Evolutionary conservation across 2,797 vertebrate genomes (phyloP).

Genomic region (Lophotriccus pileatus): DNA sequence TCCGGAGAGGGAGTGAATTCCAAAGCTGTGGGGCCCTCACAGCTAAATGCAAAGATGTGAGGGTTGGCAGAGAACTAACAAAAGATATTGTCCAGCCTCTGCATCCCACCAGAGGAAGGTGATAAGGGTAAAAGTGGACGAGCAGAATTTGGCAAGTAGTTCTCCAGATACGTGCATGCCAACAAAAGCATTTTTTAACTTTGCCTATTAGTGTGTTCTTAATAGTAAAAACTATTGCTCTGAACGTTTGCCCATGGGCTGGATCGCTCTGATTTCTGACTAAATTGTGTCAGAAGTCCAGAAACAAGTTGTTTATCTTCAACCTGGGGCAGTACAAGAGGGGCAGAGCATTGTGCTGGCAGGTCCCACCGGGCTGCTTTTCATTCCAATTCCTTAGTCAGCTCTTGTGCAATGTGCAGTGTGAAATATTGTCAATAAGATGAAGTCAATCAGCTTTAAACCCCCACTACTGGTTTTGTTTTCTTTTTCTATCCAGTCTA

Average conservation of each 20-base stretch:
- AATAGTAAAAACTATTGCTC: not conserved
- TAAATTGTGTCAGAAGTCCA: not conserved
- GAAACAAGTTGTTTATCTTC: not conserved
- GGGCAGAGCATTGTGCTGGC: not conserved
- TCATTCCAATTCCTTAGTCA: not conserved
- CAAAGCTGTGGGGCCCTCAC: conserved; percentile 44
- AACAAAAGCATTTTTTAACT: not conserved
- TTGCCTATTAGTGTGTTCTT: not conserved
- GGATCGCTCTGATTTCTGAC: not conserved
- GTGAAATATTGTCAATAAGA: not conserved
- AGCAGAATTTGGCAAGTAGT: not conserved
- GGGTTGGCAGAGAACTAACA: conserved; percentile 40
- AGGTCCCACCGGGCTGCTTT: not conserved
- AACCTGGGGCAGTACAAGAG: not conserved
- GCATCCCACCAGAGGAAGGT: conserved; percentile 22
- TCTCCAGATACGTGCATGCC: not conserved
- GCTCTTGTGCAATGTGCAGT: not conserved
- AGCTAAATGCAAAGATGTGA: conserved; percentile 48
- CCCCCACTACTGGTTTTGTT: not conserved
- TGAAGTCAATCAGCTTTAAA: not conserved
- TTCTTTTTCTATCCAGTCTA: not conserved
- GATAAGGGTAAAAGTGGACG: conserved; percentile 36
- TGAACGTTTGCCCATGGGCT: not conserved
- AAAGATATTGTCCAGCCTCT: conserved; percentile 49
- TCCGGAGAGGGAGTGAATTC: conserved; percentile 45